Conservation (phyloP, 2,113 vertebrate genomes). For the Planiliza haematocheilus region DNA sequence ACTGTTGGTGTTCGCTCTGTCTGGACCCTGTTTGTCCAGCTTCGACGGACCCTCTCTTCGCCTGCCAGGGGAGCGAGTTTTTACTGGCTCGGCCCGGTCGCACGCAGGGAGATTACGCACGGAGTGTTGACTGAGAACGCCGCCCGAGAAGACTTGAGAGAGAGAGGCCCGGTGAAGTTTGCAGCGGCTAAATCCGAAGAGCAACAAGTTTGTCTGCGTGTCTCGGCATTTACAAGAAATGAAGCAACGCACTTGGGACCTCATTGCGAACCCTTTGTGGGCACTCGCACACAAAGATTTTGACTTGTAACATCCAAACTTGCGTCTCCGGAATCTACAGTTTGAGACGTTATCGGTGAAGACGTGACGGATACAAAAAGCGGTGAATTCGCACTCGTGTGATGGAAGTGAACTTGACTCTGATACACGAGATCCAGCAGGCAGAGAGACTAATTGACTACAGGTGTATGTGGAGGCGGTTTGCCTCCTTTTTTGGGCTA, state of each 20-base stretch:
- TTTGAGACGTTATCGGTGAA: no score
- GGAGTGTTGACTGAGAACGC: slow-evolving; percentile 40
- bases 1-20: slow-evolving; percentile 36
- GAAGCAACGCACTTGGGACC: not conserved
- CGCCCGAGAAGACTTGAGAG: slow-evolving; percentile 12
- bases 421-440: slow-evolving; percentile 18
- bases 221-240: not conserved
- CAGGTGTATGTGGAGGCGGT: slow-evolving; percentile 39
- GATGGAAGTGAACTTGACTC: slow-evolving; percentile 1
- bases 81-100: slow-evolving; percentile 39
- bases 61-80: slow-evolving; percentile 61
- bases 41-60: slow-evolving; percentile 52
- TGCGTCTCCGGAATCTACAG: no score
- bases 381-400: no score
- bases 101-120: slow-evolving; percentile 44
- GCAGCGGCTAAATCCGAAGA: slow-evolving; percentile 19
- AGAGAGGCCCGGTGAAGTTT: slow-evolving; percentile 10
- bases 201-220: not conserved
- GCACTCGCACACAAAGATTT: no score
- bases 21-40: slow-evolving; percentile 70
- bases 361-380: no score
- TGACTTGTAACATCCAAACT: no score
- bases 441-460: slow-evolving; percentile 34
- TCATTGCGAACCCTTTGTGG: no score
- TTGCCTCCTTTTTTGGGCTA: slow-evolving; percentile 24